Evolutionary conservation across 2,113 vertebrate genomes (phyloP), one percentile per base, ranked within the genome.

Genomic region (Tenrec ecaudatus): DNA sequence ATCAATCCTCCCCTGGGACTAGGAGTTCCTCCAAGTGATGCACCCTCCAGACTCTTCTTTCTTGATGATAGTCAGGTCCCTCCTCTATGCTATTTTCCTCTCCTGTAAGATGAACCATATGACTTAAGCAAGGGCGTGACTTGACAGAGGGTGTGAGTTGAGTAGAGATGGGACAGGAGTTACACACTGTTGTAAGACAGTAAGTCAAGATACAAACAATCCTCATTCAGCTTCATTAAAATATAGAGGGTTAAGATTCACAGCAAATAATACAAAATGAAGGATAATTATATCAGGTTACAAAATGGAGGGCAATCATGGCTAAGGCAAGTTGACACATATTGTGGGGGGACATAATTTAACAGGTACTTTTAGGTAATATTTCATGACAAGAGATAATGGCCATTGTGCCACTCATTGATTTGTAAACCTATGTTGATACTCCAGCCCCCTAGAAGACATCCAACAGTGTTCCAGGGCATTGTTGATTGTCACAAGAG

Each of bases 371-470:
- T 76, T 75, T 89, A 62, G 8, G 89, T 23, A 76, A 9, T 84
- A 88, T 86, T 91, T 91, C 29, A 43, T 91, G 12, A 22, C 62
- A 78, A 73, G n/a, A 20, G 27, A 90, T 12, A 86, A 91, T 78
- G 62, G 47, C 64, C n/a, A 53, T 86, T 27, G 71, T 90, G 91
- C 94, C 27, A 40, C 23, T 69, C 31, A 86, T 22, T 75, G 29
- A 83, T 22, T 86, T 53, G 89, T 89, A 38, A 83, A 64, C 6
- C 62, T 43, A 27, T 9, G 33, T 82, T 68, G 31, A 31, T 7
- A 27, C 1, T 53, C n/a, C 14, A 27, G 2, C 12, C 27, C 25
- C 10, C 29, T 27, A 40, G 53, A 66, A 36, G 25, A 31, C 14
- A 33, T 81, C 88, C 47, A 20, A 27, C 20, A 36, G n/a, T 83